Evolutionary conservation across 2,888 invertebrate genomes (phyloP), one percentile per base, ranked within the genome.

Genomic region (Acanthosoma haemorrhoidale): DNA sequence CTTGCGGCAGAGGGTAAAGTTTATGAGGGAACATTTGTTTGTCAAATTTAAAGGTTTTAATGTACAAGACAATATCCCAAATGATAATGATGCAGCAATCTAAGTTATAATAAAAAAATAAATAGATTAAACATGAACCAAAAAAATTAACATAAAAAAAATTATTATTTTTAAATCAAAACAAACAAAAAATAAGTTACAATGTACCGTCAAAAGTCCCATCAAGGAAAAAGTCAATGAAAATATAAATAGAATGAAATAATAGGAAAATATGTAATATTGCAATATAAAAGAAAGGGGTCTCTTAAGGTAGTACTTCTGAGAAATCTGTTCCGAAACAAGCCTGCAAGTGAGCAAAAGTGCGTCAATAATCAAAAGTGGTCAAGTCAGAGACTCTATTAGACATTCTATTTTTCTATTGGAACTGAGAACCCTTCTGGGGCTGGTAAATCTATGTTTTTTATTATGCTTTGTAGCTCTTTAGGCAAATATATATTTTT

Each of bases 291-390:
- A 73, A 74, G 70, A 75, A 73, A 71, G 73, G 75, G 73, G 74
- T 74, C 73, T 74, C 73, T 74, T 74, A 75, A 73, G 66, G 69
- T 73, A 59, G 71, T 73, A 88, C 91, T 91, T 92, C 91, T 91
- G 89, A 91, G 91, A 88, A 91, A 92, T 90, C 91, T 90, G 91
- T 92, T 92, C 91, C 92, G 91, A 91, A 91, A 92, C 88, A 92
- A 91, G 88, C 92, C 91, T 92, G 84, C 74, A 72, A 72, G 67
- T 57, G 57, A 67, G 75, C 75, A 77, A 76, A 75, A 77, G 75
- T 75, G 74, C 75, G 77, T 77, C 78, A 77, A 76, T 76, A 76
- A 75, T 74, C 75, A 75, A 75, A 75, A 77, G 77, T 76, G 76
- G 76, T 74, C 70, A 71, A 63, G 70, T 73, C 71, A 73, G 73